Evolutionary conservation across 2,113 vertebrate species (phyloP), one percentile per base, ranked within the genome.

Genomic region (Grammomys dolichurus): DNA sequence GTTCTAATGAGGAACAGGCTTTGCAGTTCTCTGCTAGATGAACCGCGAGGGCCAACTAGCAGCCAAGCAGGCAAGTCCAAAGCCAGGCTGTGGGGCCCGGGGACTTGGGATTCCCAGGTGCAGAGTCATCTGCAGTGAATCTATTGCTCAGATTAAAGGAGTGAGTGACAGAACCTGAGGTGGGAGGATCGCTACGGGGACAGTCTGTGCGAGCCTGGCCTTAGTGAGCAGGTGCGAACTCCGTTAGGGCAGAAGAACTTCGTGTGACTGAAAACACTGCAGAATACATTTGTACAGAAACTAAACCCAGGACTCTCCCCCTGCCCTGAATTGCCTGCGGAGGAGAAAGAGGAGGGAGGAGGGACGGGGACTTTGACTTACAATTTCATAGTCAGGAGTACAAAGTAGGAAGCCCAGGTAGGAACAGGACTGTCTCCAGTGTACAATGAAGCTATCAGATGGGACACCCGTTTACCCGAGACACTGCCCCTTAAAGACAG

Each of bases 21-120:
- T 99, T 98, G 51, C 98, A 98, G 98, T 88, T 98, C 95, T 3
- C 60, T 98, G 98, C 48, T 72, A 98, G 97, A 48, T 95, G 36
- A 11, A n/a, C 93, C 1, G 1, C 94, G 95, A 72, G 89, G 10
- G 91, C 94, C 90, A 81, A 77, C 94, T 7, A 0, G 87, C 69
- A 86, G 87, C 70, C 96, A 93, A 76, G 69, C 40, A 13, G 33
- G 82, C 26, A 69, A 36, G 96, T 43, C 85, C 54, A 28, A 10
- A 95, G 31, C 82, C 96, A 17, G 67, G 60, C 89, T 69, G 43
- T 3, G 0, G 3, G 24, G 80, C 58, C 51, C 51, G 0, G 3
- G 36, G 67, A 33, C 20, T 40, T 0, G 0, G 16, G 13, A 65
- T 12, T 87, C 77, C 85, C 13, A 69, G 51, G 12, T 56, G 91